Base-by-base conservation (phyloP, 2,888 invertebrate genomes). In the Salpingus planirostris region DNA sequence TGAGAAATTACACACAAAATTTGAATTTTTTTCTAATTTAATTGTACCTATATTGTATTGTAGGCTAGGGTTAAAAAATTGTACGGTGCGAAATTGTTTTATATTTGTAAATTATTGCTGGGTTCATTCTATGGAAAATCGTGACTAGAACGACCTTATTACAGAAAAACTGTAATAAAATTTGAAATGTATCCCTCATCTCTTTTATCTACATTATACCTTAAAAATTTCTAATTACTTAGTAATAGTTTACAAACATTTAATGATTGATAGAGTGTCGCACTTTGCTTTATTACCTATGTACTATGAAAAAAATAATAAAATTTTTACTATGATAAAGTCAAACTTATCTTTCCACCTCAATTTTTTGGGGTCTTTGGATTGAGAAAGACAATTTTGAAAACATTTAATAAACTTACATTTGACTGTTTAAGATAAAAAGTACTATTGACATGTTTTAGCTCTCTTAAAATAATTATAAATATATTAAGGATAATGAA, bases 381-480 rank as follows among this genome's bases (percentile, higher is more conserved):
- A 18, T 18, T 6, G 18, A 18, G 18, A 18, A 8, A 5, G 5
- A 18, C 39, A 41, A 40, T 46, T 48, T 46, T 49, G 38, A 44
- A 44, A 46, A 44, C 42, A 42, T 49, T 47, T 36, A 44, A 48
- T 46, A 54, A 10, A 23, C 47, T 53, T 55, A 47, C 43, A 54
- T 50, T 52, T 53, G 55, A 55, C 55, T 55, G 55, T 56, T 57
- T 47, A 48, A 50, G 42, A 51, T 49, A 49, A 49, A 23, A 6
- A 51, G 40, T 52, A 53, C n/a, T 52, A 54, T 52, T 51, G 50
- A 54, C 46, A 53, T 54, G 51, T 57, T 57, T 53, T 52, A 56
- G 55, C 56, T 58, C 58, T 59, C 58, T 57, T 49, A 47, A n/a
- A n/a, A 45, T 47, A 38, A 43, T 46, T 46, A 44, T 47, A 40